Evolutionary conservation across 2,888 invertebrate species (phyloP).

Genomic region (Timema cristinae): DNA sequence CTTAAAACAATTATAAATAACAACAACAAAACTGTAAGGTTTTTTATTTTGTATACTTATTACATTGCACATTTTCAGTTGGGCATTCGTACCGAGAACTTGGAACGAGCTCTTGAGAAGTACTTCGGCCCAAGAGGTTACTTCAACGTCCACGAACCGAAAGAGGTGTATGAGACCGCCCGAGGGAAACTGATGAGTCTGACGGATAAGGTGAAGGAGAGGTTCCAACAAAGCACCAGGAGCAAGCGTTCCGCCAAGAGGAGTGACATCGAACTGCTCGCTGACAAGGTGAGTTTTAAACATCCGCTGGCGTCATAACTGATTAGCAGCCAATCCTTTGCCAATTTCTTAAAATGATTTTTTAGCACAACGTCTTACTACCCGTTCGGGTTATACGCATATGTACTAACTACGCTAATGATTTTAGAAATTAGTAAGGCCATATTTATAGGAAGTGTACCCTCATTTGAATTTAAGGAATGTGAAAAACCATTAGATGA

Average conservation of each 20-base stretch:
- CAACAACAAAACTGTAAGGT: no score
- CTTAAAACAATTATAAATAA: no score
- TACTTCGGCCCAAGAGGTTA: conserved; percentile 69
- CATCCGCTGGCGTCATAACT: not conserved
- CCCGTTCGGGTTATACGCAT: no score
- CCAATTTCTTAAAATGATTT: not conserved
- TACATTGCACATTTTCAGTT: conserved; percentile 42
- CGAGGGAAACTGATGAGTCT: conserved; percentile 41
- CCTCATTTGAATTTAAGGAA: no score
- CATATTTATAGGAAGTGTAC: no score
- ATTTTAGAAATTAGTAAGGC: no score
- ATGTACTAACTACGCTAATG: no score
- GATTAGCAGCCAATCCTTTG: no score
- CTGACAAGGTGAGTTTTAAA: conserved; percentile 46
- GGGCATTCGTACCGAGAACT: conserved; percentile 69
- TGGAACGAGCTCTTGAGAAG: conserved; percentile 70
- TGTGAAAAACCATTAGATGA: no score
- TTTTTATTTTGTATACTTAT: no score
- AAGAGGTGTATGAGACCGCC: conserved; percentile 47
- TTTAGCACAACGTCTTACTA: no score
- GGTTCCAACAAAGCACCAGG: conserved; percentile 44
- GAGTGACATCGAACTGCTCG: conserved; percentile 42
- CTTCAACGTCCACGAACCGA: conserved; percentile 50
- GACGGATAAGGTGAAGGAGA: conserved; percentile 48
- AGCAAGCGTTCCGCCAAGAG: conserved; percentile 37